Conservation (phyloP, 2,888 invertebrate species). For the Ganaspis brasiliensis region DNA sequence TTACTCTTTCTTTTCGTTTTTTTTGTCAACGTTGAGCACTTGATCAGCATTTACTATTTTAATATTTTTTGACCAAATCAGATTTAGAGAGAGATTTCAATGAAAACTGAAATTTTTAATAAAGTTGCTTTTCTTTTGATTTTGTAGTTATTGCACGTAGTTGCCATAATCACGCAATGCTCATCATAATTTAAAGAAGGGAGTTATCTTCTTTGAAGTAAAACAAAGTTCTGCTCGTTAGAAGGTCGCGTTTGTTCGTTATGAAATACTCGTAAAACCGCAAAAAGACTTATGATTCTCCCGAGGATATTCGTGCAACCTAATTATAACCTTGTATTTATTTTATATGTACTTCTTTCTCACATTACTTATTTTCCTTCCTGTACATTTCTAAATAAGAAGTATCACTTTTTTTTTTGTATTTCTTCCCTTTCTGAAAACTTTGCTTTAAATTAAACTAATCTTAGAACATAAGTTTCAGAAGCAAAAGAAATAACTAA, state of each 20-base stretch:
- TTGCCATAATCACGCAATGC: neutral
- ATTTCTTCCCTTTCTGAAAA: neutral
- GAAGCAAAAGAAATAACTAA: too few species aligned
- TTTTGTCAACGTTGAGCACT: too few species aligned
- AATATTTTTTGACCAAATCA: too few species aligned
- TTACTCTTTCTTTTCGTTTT: too few species aligned
- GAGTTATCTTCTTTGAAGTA: neutral
- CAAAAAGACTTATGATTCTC: slow-evolving; percentile 16
- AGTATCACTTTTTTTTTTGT: neutral
- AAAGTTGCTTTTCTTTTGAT: neutral
- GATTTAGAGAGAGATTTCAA: too few species aligned
- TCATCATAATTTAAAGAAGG: slow-evolving; percentile 18
- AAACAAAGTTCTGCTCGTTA: slow-evolving; percentile 7
- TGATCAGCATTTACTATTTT: too few species aligned
- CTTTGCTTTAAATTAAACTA: neutral
- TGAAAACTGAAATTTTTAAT: neutral
- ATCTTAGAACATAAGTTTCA: too few species aligned
- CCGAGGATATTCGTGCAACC: slow-evolving; percentile 23
- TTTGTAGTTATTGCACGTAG: neutral
- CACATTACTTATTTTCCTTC: neutral
- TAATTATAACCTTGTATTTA: slow-evolving; percentile 9
- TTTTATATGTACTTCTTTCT: neutral
- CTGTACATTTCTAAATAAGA: neutral
- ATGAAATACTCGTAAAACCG: slow-evolving; percentile 11
- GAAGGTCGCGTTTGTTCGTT: slow-evolving; percentile 14